Evolutionary conservation across 2,113 vertebrate genomes (phyloP).

Genomic region (Eupsittula cactorum): DNA sequence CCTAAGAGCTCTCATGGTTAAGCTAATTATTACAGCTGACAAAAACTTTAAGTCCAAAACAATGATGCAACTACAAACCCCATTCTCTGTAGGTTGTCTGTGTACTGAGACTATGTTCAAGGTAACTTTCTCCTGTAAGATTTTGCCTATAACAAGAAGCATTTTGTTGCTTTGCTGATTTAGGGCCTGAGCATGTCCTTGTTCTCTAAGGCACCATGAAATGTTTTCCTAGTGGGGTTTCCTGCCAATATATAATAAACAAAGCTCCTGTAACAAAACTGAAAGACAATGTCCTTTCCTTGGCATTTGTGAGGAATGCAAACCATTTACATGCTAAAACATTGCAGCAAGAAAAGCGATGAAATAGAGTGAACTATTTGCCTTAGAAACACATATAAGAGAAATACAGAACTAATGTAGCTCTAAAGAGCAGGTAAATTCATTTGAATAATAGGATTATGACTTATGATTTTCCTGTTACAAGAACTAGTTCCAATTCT

Average conservation of each 20-base stretch:
- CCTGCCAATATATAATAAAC: neutral
- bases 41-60: neutral
- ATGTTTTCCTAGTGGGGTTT: neutral
- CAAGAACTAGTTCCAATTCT: neutral
- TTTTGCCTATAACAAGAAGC: neutral
- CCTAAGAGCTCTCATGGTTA: neutral
- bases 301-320: neutral
- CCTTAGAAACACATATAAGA: conserved; percentile 12
- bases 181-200: neutral
- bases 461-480: conserved; percentile 34
- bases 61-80: neutral
- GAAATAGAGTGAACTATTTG: neutral
- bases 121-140: neutral
- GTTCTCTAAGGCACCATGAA: neutral
- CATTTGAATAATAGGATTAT: conserved; percentile 24
- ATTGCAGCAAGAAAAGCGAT: neutral
- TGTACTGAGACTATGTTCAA: neutral
- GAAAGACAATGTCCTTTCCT: neutral
- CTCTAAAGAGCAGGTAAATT: conserved; percentile 35
- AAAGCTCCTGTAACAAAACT: neutral
- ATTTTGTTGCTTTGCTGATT: neutral
- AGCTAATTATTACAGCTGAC: neutral
- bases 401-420: neutral
- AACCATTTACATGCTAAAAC: neutral
- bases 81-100: neutral